A percentile compares a stretch with the other conserved stretches of the same genome.
phyloP scores from a whole-genome alignment of 2,797 vertebrate species.

The Hoplostethus atlanticus region DNA sequence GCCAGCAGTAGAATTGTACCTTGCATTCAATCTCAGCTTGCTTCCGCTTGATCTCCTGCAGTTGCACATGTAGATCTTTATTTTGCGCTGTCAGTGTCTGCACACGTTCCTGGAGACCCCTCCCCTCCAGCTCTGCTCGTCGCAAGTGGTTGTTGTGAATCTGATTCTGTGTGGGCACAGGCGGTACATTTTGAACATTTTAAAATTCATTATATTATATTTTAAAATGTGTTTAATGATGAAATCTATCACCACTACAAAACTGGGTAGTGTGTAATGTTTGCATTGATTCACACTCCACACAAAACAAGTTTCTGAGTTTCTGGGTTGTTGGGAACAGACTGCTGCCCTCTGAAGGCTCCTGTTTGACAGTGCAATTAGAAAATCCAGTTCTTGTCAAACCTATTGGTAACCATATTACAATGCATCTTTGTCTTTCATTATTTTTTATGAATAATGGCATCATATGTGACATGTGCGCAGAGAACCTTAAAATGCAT shows the following conservation, averaged over 20 bases:
- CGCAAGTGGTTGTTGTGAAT: constrained; percentile 95
- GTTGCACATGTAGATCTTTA: constrained; percentile 89
- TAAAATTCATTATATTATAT: not conserved
- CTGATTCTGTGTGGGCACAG: constrained; percentile 87
- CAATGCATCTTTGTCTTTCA: not conserved
- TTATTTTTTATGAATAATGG: not conserved
- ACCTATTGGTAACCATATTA: not conserved
- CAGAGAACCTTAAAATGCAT: not conserved
- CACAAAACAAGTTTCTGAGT: not conserved
- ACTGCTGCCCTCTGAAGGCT: constrained; percentile 72
- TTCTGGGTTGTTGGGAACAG: not conserved
- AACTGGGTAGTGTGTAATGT: not conserved
- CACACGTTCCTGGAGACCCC: constrained; percentile 86
- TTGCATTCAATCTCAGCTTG: constrained; percentile 97
- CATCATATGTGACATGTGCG: not conserved
- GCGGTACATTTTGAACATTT: not conserved
- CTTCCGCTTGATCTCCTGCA: constrained; percentile 92
- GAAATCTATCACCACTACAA: not conserved
- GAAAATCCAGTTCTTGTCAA: not conserved
- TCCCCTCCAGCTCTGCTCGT: constrained; percentile 91
- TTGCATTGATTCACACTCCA: not conserved
- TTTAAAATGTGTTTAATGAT: not conserved
- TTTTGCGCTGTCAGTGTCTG: constrained; percentile 91
- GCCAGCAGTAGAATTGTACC: constrained; percentile 77
- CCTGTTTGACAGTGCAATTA: constrained; percentile 38